Evolutionary conservation across 2,113 vertebrate genomes (phyloP), one percentile per base, ranked within the genome.

Genomic region (Dissostichus mawsoni): DNA sequence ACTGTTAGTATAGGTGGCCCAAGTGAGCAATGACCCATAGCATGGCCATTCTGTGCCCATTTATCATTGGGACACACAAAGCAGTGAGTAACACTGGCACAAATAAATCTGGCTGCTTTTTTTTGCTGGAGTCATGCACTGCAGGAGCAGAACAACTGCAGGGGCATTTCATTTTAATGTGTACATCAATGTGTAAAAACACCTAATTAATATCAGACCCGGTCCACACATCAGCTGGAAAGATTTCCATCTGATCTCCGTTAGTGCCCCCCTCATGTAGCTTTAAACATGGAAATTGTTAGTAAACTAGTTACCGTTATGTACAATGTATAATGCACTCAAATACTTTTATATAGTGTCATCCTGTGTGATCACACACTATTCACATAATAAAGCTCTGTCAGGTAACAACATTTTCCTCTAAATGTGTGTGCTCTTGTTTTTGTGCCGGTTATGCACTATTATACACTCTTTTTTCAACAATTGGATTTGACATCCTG

Each of bases 111-210:
- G 41, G 64, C 0, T 0, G 41, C 5, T 7, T 52, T 7, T 7
- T 52, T 82, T 76, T 41, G 16, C 58, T 0, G 0, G 25, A 50
- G 59, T 56, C 44, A 58, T 5, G 41, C 50, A 48, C 56, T 5
- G 9, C 17, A 81, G 0, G 57, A 69, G 10, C 20, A 29, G 55
- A 50, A n/a, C 18, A 44, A 33, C 64, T 45, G 59, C 71, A 47
- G 47, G 25, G 23, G 44, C 25, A 50, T 56, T 84, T 67, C 69
- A 41, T 66, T 80, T 67, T 53, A 57, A 44, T 67, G 67, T 74
- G 47, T 11, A 11, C 8, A 11, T 78, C 47, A 29, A 44, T 70
- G 47, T 73, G 29, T 56, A 25, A 25, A 52, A 17, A 53, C 29
- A 68, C 23, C 57, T 20, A n/a, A 58, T 74, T 41, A 70, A 74